Conservation (phyloP, 2,888 invertebrate genomes). For the Cheilosia pagana region DNA sequence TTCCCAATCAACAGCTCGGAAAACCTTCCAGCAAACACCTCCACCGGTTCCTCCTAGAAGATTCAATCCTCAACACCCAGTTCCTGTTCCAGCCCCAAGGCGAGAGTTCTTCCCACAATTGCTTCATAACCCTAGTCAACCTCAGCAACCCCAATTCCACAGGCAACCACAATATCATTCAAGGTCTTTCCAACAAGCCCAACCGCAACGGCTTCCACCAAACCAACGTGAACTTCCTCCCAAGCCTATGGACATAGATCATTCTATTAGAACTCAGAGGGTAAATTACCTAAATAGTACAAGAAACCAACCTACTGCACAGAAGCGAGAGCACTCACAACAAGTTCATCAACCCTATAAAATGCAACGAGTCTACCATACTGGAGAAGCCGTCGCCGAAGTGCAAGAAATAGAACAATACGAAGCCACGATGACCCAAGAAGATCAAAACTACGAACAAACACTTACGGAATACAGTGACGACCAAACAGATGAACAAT, state of each 20-base stretch:
- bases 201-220: constrained; percentile 1
- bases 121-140: not conserved
- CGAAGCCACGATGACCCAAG: too few species aligned
- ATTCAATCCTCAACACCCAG: too few species aligned
- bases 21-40: too few species aligned
- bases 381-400: too few species aligned
- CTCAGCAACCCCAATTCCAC: not conserved
- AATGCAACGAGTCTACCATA: too few species aligned
- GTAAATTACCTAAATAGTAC: constrained; percentile 1
- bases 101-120: too few species aligned
- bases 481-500: constrained; percentile 3
- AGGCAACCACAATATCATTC: not conserved
- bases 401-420: too few species aligned
- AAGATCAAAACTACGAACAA: not conserved
- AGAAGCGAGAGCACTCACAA: not conserved
- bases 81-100: too few species aligned
- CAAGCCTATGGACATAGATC: constrained; percentile 12
- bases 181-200: not conserved
- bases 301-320: not conserved
- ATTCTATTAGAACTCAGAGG: constrained; percentile 6
- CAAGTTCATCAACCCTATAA: constrained; percentile 5
- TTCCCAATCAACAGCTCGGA: too few species aligned
- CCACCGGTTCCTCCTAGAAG: too few species aligned
- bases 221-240: too few species aligned
- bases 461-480: constrained; percentile 6